Evolutionary conservation across 2,888 invertebrate genomes (phyloP).

Genomic region (Baccha elongata): DNA sequence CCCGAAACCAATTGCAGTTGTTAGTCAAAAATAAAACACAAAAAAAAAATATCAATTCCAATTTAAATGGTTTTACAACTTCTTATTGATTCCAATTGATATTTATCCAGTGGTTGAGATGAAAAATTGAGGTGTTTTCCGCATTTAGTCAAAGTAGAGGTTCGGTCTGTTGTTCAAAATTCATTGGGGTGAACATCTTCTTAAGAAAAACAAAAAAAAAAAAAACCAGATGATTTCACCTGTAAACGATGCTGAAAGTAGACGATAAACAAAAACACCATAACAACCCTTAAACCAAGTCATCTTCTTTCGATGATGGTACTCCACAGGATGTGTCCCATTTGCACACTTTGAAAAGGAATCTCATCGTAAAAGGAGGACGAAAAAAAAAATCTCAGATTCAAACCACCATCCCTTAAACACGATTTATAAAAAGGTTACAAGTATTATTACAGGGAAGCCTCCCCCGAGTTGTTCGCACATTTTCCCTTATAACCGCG

Average conservation of each 20-base stretch:
- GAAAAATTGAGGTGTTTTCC: conserved; percentile 68
- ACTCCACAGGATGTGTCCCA: conserved; percentile 69
- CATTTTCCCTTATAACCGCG: not conserved
- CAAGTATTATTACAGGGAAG: conserved; percentile 59
- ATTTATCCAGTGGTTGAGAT: conserved; percentile 71
- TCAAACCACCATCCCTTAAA: conserved; percentile 44
- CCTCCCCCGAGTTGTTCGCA: conserved; percentile 53
- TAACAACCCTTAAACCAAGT: conserved; percentile 63
- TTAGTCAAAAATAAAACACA: conserved; percentile 50
- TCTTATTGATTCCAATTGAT: conserved; percentile 74
- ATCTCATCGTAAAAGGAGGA: conserved; percentile 5
- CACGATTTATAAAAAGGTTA: conserved; percentile 64
- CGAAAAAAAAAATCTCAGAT: conserved; percentile 52
- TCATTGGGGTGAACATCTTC: conserved; percentile 55
- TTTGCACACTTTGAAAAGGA: conserved; percentile 47
- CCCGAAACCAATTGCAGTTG: conserved; percentile 58
- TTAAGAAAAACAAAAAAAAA: conserved; percentile 7
- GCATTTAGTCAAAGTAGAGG: not conserved
- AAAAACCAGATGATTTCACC: conserved; percentile 71
- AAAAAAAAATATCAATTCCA: conserved; percentile 58
- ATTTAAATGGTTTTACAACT: conserved; percentile 73
- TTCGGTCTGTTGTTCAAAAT: conserved; percentile 38
- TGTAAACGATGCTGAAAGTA: conserved; percentile 63
- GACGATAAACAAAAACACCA: conserved; percentile 61
- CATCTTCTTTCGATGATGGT: not conserved